These are phyloP conservation scores for Periparus ater DNA, from an alignment of 2,797 vertebrate species.

Conservation along the genomic window DNA sequence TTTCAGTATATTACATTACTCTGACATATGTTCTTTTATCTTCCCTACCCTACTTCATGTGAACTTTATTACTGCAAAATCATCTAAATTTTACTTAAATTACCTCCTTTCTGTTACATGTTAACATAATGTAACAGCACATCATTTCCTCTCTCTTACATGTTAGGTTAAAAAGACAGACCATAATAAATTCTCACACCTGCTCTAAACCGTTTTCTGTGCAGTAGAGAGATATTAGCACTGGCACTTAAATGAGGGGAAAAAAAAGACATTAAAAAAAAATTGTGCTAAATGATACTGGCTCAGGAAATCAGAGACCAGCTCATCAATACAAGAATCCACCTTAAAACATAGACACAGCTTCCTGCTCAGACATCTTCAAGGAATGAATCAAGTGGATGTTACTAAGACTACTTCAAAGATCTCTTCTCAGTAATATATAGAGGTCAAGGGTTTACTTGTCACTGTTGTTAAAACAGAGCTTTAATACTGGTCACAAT, in stretches of 20 bases:
- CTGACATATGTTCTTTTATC: neutral
- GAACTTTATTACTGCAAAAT: neutral
- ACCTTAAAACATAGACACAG: neutral
- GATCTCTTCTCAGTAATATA: neutral
- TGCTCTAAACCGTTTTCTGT: neutral
- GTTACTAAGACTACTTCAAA: neutral
- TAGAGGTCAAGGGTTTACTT: neutral
- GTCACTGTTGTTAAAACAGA: neutral
- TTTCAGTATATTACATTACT: neutral
- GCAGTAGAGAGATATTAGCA: neutral
- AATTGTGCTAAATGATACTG: neutral
- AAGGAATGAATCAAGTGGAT: neutral
- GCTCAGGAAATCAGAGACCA: neutral
- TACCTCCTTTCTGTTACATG: neutral
- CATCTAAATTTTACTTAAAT: neutral
- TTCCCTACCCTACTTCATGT: neutral
- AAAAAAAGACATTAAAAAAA: neutral
- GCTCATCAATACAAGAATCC: neutral
- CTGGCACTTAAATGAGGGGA: neutral
- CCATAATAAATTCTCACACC: neutral
- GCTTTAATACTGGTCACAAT: neutral
- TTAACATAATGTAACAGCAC: neutral
- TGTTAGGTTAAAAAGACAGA: neutral
- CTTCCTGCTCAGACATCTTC: neutral
- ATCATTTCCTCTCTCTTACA: neutral